Base-by-base conservation (phyloP, 2,888 invertebrate genomes). In the Synergus umbraculus region DNA sequence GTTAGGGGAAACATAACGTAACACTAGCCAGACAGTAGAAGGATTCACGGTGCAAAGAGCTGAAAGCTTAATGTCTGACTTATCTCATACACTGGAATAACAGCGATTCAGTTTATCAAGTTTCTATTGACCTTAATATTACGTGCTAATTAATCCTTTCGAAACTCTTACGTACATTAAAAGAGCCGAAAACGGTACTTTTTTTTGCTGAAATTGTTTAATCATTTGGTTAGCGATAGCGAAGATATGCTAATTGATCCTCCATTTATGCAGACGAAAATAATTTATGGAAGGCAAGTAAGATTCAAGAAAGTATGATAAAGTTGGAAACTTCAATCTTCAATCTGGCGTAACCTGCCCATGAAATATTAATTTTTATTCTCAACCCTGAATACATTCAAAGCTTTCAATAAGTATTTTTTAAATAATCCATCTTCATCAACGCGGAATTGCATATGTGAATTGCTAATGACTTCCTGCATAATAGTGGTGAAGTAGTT, bases 61-160 rank as follows among this genome's bases (percentile, higher is more conserved):
- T 54, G 49, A 13, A 54, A 54, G 49, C 49, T 54, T 13, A 54
- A 4, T 54, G 15, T 15, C 13, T 54, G 49, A 5, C 15, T 54
- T 54, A 54, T 54, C 49, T 54, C 49, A 54, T 10, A 54, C 49
- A n/a, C n/a, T 2, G 18, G 18, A 58, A 18, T 18, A 58, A 58
- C 18, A 18, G 58, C 7, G n/a, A 58, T 10, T 58, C 18, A 58
- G 18, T 58, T 58, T 58, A 58, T 58, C 58, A 58, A 58, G 18
- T 18, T 58, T 58, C 58, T 58, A 18, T 58, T 37, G n/a, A 58
- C 58, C 58, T 58, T n/a, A 58, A 58, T 18, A 58, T n/a, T 58
- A 58, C 58, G 58, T 58, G 58, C 18, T 58, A 58, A 58, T 58
- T 58, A 58, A 58, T 18, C 58, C 58, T 58, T 18, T 58, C 9